A percentile compares a stretch with the other conserved stretches of the same genome.
phyloP scores from a whole-genome alignment of 1,140 invertebrate genomes.

The Dreissena rostriformis region DNA sequence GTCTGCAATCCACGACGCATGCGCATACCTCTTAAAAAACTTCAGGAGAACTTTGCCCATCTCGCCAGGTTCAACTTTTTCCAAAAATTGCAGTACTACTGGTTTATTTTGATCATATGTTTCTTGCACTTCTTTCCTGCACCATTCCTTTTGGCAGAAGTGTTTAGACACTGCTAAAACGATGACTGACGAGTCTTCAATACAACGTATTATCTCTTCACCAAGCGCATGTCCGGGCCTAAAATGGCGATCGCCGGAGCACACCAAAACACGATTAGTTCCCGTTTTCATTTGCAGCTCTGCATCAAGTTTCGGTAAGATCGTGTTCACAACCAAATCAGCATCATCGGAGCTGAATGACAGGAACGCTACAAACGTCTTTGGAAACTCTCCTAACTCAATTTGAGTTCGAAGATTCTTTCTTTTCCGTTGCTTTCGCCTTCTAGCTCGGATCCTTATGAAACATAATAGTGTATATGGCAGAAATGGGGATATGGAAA shows the following conservation, averaged over 20 bases:
- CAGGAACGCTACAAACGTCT: conserved; percentile 16
- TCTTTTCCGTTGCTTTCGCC: background rate
- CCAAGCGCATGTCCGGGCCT: conserved; percentile 5
- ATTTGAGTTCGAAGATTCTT: background rate
- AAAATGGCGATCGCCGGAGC: conserved; percentile 16
- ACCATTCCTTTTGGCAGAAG: background rate
- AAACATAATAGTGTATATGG: background rate
- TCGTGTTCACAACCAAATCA: conserved; percentile 1
- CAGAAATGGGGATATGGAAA: too few species aligned
- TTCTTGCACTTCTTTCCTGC: conserved; percentile 8
- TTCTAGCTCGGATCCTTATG: background rate
- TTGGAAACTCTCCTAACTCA: background rate
- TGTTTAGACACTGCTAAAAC: background rate
- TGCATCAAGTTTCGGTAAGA: background rate
- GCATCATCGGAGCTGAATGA: conserved; percentile 18
- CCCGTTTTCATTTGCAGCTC: conserved; percentile 19
- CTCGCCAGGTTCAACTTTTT: background rate
- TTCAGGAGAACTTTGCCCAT: background rate
- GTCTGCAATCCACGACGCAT: too few species aligned
- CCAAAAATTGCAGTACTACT: conserved; percentile 13
- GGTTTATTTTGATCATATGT: conserved; percentile 5
- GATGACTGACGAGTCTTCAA: background rate
- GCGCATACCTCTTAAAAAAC: too few species aligned
- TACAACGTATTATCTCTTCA: background rate
- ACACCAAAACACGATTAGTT: conserved; percentile 7